Evolutionary conservation across 2,797 vertebrate species (phyloP).

Genomic region (Euphonia xanthogaster): DNA sequence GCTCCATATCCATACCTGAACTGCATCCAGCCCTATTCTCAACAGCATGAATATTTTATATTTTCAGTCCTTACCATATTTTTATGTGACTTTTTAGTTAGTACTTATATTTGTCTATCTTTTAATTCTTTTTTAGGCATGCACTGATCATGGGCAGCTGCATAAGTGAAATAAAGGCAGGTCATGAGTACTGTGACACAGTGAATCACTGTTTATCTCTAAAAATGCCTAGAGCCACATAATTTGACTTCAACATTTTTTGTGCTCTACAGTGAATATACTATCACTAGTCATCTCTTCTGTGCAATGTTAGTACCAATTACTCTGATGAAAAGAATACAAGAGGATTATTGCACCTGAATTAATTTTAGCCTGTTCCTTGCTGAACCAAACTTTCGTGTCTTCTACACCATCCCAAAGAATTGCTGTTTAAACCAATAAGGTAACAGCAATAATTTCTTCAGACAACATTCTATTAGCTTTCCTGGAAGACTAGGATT

Average conservation of each 20-base stretch:
- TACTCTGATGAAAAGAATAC: not conserved
- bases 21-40: not conserved
- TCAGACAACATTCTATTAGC: not conserved
- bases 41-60: not conserved
- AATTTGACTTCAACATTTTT: constrained; percentile 21
- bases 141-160: not conserved
- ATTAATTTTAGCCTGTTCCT: not conserved
- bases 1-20: not conserved
- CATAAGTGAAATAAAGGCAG: not conserved
- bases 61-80: not conserved
- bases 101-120: not conserved
- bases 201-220: constrained; percentile 35
- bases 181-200: not conserved
- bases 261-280: not conserved
- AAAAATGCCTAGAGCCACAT: not conserved
- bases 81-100: not conserved
- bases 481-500: not conserved
- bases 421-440: not conserved
- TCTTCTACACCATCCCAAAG: not conserved
- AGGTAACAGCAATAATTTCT: not conserved
- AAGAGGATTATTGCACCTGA: not conserved
- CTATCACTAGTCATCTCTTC: constrained; percentile 8
- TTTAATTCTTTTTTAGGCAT: not conserved
- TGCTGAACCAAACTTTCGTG: not conserved
- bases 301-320: not conserved